Base-by-base conservation (phyloP, 2,797 vertebrate genomes). In the Tokudaia muenninki region DNA sequence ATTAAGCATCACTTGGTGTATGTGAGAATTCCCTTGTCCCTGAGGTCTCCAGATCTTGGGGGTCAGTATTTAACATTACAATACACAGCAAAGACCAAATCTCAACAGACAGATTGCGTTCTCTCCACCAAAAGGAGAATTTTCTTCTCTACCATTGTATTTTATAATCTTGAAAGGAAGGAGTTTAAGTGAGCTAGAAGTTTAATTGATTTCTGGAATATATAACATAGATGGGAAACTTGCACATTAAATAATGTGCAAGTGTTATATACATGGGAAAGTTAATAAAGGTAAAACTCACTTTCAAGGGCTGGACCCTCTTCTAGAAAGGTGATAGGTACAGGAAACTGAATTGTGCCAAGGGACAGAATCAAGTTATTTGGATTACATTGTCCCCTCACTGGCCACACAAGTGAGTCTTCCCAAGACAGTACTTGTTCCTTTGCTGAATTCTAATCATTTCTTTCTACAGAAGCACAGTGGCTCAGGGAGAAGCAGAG, bases 181-280 rank as follows among this genome's bases (percentile, higher is more conserved):
- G 8, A 16, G 1, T 8, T 29, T 80, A 83, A 29, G 12, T 55
- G 72, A 37, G 11, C 17, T 57, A 26, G 82, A 77, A 26, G n/a
- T 79, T 47, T 59, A 47, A 16, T 59, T 79, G 41, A 87, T 93
- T 94, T 96, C 63, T 92, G 37, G 29, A 97, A 94, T 24, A 55
- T 70, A 44, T 61, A 84, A 83, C 3, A 44, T 65, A 74, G 24
- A 47, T 34, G 26, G 17, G n/a, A 94, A 93, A 82, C 16, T 44
- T 52, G 16, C n/a, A n/a, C n/a, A n/a, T 70, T 88, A 44, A 31
- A 47, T 41, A 84, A 44, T 77, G n/a, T 50, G 1, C 6, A 16
- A 13, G 55, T 61, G 17, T 29, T 21, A 17, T 21, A 17, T 57
- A 34, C 7, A 13, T 31, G 44, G 81, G 11, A 26, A 88, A 11